Conservation (phyloP, 2,797 vertebrate species). For the Gallinago nigripennis region DNA sequence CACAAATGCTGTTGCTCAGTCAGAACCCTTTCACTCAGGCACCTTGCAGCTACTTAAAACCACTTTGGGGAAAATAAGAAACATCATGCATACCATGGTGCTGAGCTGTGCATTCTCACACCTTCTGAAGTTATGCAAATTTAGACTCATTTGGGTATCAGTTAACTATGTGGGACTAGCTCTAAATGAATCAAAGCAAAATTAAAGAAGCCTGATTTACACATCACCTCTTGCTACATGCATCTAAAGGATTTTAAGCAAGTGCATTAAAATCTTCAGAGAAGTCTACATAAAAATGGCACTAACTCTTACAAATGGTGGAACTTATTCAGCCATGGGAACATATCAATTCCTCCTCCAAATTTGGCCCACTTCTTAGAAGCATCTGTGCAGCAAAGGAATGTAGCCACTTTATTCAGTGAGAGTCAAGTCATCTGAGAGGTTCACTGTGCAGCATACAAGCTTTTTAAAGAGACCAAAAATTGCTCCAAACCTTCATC, state of each 20-base stretch:
- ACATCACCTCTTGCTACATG: not conserved
- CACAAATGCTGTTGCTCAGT: not conserved
- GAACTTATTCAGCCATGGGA: not conserved
- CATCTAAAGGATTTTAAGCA: not conserved
- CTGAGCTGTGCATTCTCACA: not conserved
- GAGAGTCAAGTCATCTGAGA: not conserved
- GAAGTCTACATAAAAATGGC: not conserved
- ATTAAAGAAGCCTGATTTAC: not conserved
- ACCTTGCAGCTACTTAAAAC: not conserved
- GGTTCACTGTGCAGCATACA: not conserved
- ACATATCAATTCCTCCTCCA: not conserved
- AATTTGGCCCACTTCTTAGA: not conserved
- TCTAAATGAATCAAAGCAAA: not conserved
- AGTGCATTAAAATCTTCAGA: not conserved
- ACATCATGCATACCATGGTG: not conserved
- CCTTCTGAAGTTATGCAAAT: slow-evolving; percentile 8
- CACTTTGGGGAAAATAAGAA: not conserved
- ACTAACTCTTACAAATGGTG: not conserved
- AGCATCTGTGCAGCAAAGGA: not conserved
- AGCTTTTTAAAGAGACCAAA: not conserved
- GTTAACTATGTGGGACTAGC: not conserved
- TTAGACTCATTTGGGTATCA: not conserved
- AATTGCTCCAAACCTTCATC: not conserved
- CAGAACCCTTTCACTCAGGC: not conserved
- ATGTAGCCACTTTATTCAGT: not conserved